These are phyloP conservation scores for Corythornis leucogaster DNA, from an alignment of 2,797 vertebrate genomes.

Conservation along the genomic window DNA sequence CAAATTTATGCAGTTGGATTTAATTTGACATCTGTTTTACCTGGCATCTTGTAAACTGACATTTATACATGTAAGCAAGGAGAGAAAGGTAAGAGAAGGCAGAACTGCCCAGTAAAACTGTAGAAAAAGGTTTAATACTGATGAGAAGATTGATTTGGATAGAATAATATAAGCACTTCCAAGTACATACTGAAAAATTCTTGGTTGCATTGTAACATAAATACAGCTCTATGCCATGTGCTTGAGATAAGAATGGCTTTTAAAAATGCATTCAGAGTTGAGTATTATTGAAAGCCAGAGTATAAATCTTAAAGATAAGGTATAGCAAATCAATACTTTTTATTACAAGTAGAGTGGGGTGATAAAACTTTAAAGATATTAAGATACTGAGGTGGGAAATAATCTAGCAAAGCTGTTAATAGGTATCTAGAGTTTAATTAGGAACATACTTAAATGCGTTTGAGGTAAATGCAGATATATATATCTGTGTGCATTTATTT, in stretches of 20 bases:
- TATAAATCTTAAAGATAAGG: background rate
- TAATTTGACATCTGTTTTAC: constrained; percentile 64
- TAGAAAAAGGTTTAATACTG: background rate
- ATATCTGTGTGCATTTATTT: background rate
- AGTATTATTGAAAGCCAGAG: background rate
- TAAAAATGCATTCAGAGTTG: background rate
- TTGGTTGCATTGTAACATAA: background rate
- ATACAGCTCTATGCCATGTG: background rate
- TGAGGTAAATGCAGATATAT: background rate
- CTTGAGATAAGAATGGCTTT: constrained; percentile 26
- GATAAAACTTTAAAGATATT: background rate
- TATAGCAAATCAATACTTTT: background rate
- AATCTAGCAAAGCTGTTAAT: background rate
- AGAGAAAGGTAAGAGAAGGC: background rate
- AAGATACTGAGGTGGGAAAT: background rate
- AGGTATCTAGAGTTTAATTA: background rate
- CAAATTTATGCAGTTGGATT: constrained; percentile 58
- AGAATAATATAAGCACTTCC: constrained; percentile 5
- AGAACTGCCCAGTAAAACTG: constrained; percentile 24
- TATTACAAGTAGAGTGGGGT: background rate
- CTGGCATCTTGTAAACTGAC: constrained; percentile 35
- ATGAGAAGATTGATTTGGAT: background rate
- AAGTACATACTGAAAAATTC: background rate
- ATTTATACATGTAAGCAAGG: background rate
- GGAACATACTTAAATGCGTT: background rate